A percentile compares a stretch with the other conserved stretches of the same genome.
These are phyloP conservation scores for Brachionus plicatilis DNA, from an alignment of 1,140 invertebrate species.

Conservation along the genomic window DNA sequence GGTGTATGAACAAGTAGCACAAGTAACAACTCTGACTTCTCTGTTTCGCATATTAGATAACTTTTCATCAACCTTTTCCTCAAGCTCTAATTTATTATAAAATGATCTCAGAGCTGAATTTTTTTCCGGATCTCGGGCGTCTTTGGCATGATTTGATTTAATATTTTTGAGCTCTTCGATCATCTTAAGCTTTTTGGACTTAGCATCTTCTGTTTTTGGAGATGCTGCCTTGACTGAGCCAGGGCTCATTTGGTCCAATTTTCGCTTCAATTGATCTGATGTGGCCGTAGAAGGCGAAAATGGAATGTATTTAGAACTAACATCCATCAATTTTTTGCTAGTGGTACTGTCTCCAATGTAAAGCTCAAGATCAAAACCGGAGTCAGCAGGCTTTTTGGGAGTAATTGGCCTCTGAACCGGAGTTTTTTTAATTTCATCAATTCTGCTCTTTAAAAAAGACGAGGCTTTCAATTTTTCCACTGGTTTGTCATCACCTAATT, in stretches of 20 bases:
- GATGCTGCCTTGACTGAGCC: background rate
- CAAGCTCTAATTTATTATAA: slow-evolving; percentile 16
- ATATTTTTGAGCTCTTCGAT: slow-evolving; percentile 26
- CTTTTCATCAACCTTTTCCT: slow-evolving; percentile 31
- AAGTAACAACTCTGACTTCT: slow-evolving; percentile 17
- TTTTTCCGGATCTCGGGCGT: slow-evolving; percentile 25
- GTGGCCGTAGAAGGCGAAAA: background rate
- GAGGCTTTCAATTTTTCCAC: background rate
- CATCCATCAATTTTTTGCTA: slow-evolving; percentile 31
- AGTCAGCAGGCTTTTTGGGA: background rate
- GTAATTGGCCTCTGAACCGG: background rate
- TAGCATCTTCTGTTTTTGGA: background rate
- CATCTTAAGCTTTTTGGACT: background rate
- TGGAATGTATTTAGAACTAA: slow-evolving; percentile 17
- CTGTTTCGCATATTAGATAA: slow-evolving; percentile 11
- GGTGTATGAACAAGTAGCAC: slow-evolving; percentile 10
- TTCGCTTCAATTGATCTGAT: slow-evolving; percentile 2
- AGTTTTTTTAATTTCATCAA: slow-evolving; percentile 18
- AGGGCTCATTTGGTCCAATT: slow-evolving; percentile 27
- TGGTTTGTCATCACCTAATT: background rate
- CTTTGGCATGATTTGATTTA: slow-evolving; percentile 27
- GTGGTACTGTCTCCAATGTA: slow-evolving; percentile 14
- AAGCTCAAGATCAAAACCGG: slow-evolving; percentile 29
- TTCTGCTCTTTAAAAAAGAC: background rate
- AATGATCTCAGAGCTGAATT: background rate